Base-by-base conservation (phyloP, 2,888 invertebrate genomes). In the Hypena proboscidalis region DNA sequence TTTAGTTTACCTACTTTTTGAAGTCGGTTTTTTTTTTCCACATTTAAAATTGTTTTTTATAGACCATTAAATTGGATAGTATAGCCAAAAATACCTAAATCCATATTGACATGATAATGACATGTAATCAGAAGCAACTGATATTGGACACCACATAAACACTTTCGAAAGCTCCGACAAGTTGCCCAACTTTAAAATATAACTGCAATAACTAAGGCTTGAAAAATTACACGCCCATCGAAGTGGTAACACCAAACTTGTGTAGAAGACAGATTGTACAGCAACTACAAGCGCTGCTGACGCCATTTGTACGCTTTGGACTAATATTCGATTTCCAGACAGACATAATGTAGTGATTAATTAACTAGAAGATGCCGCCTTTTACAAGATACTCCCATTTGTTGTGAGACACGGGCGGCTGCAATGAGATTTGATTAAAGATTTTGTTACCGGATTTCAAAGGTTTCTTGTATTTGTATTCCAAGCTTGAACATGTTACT, bases 151-250 rank as follows among this genome's bases (percentile, higher is more conserved):
- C 8, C 9, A 13, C 23, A 11, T 25, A 14, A 31, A 42, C 17
- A 17, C 10, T 37, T 37, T 43, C 26, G 11, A 29, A 44, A 32
- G 13, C 22, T 11, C 26, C 17, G 11, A 53, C 47, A 47, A 50
- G 59, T 59, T 50, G 33, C 40, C 22, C 40, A 53, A 63, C 44
- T 47, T 45, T 38, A 45, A 64, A 56, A 56, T 40, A 51, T 44
- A 52, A 60, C 45, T 40, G 40, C 46, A 64, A 50, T 58, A 60
- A 58, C 39, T 51, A 40, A 44, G 35, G 41, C 37, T 55, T 59
- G 53, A 65, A 58, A 58, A 55, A 63, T 66, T 58, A 65, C 50
- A 59, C 52, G 49, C 55, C 38, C 54, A 58, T 62, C 53, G 51
- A 37, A 41, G 37, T 34, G 35, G 46, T 46, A 34, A 50, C 50